Base-by-base conservation (phyloP, 2,888 invertebrate genomes). In the Branchellion lobata region DNA sequence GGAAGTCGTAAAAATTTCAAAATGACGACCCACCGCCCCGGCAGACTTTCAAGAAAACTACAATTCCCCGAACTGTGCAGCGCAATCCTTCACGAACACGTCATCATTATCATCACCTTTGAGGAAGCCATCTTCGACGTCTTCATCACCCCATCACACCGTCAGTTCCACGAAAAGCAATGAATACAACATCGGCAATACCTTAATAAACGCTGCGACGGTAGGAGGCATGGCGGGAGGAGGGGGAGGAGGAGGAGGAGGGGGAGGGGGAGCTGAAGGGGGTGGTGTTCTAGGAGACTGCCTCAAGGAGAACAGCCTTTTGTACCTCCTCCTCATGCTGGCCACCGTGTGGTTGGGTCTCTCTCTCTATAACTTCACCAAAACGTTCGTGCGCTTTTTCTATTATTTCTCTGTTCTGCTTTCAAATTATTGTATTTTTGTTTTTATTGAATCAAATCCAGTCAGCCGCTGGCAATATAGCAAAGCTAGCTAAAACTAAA, bases 311-410 rank as follows among this genome's bases (percentile, higher is more conserved):
- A 89, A 88, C 80, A 89, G 90, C 84, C 86, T 91, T 75, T 87
- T 91, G 68, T 91, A 90, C 85, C 85, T 91, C 78, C 85, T 91
- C 75, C 88, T 91, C 75, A 90, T 90, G 89, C 87, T 90, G 73
- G 90, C 90, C 78, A 91, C 91, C 0, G 87, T 91, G 18, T 91
- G 90, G 90, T 85, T 91, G n/a, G 90, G 90, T 24, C 87, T 90
- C 14, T 90, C 90, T 47, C 85, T 91, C 57, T 90, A 90, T 86
- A 90, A 90, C 85, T 91, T 91, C 85, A 90, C 90, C 80, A 90
- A 91, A 85, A 90, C 90, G 89, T 89, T 84, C 85, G 88, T 84
- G 79, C 40, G 5, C 21, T 57, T 24, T 5, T 57, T 5, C 14
- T n/a, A 14, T 47, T 8, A 14, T 47, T 47, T 47, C 8, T 14